These are phyloP conservation scores for Mirza zaza DNA, from an alignment of 2,113 vertebrate genomes.

Conservation along the genomic window DNA sequence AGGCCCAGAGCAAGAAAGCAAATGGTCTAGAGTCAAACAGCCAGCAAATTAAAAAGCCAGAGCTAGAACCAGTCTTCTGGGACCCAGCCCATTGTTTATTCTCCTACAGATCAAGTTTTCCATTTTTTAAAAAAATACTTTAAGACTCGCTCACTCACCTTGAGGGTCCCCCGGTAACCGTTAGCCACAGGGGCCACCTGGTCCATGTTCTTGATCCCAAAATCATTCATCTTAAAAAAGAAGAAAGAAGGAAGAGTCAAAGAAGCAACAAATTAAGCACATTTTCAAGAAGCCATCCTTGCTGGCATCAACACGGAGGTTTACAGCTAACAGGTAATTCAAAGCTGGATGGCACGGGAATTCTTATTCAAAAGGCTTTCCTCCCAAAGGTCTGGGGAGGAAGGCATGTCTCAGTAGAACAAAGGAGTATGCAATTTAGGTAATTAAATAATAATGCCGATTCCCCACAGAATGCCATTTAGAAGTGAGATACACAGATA, in stretches of 20 bases:
- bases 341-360: neutral
- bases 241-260: neutral
- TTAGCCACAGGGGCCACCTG: conserved; percentile 88
- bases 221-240: conserved; percentile 87
- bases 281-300: neutral
- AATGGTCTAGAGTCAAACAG: neutral
- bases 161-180: conserved; percentile 86
- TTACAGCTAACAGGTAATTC: neutral
- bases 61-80: neutral
- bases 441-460: neutral
- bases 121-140: neutral
- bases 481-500: neutral
- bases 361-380: neutral
- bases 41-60: neutral
- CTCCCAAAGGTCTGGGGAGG: neutral
- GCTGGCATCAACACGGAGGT: neutral
- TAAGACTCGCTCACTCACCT: conserved; percentile 82
- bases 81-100: neutral
- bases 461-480: neutral
- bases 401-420: neutral
- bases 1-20: neutral
- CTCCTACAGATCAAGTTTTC: neutral
- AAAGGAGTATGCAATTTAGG: neutral
- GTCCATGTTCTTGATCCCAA: conserved; percentile 89
- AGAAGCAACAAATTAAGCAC: neutral